These are phyloP conservation scores for Molossus alvarezi DNA, from an alignment of 2,797 vertebrate genomes.

Conservation along the genomic window DNA sequence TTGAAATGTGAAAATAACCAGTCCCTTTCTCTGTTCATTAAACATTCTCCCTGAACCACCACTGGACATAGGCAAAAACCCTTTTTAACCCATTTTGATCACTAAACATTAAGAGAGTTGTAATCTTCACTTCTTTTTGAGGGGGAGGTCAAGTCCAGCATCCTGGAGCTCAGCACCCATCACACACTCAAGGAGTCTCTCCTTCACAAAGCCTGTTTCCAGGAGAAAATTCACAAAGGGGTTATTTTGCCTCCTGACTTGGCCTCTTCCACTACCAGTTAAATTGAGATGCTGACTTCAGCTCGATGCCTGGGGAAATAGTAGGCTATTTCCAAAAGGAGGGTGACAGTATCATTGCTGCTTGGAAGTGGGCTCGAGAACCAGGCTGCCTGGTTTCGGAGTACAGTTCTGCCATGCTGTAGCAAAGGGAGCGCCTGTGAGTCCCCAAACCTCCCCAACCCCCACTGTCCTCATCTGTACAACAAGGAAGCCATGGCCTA, in stretches of 20 bases:
- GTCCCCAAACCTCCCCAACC: background rate
- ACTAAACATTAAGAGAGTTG: background rate
- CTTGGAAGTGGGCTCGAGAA: background rate
- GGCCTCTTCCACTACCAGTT: background rate
- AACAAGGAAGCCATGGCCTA: too few species aligned
- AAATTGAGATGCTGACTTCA: slow-evolving; percentile 19
- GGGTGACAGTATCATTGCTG: background rate
- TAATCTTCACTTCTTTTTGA: background rate
- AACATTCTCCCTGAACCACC: background rate
- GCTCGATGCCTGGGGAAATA: background rate
- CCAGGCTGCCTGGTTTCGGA: background rate
- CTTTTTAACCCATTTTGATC: background rate
- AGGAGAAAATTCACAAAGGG: background rate
- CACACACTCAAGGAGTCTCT: background rate
- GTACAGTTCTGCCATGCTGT: background rate
- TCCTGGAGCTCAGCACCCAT: background rate
- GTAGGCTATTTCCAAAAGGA: slow-evolving; percentile 39
- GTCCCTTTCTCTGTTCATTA: background rate
- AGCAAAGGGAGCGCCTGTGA: background rate
- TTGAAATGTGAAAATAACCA: background rate
- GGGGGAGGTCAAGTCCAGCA: background rate
- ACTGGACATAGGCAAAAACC: background rate
- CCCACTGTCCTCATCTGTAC: background rate
- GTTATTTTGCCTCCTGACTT: background rate
- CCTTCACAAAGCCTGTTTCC: background rate